These are phyloP conservation scores for Sebastes taczanowskii DNA, from an alignment of 2,797 vertebrate species.

Conservation along the genomic window DNA sequence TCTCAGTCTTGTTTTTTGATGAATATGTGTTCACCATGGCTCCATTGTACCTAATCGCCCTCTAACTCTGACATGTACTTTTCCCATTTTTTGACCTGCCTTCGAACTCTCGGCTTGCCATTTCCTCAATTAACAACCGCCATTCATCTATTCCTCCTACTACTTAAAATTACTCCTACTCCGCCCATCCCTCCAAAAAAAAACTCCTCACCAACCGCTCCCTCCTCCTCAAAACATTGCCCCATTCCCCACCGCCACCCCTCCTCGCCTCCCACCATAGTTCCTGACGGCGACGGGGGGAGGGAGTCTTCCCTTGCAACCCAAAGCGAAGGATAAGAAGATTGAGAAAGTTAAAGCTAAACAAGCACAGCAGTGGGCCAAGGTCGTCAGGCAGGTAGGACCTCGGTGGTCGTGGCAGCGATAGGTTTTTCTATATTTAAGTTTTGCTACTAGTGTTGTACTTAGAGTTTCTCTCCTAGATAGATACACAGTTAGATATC, in stretches of 20 bases:
- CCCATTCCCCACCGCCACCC: conserved; percentile 56
- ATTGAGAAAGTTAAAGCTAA: conserved; percentile 89
- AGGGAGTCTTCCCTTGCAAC: conserved; percentile 84
- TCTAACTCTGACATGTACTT: conserved; percentile 69
- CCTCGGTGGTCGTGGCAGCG: conserved; percentile 61
- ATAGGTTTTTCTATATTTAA: conserved; percentile 23
- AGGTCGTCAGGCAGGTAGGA: conserved; percentile 97
- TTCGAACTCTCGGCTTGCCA: conserved; percentile 65
- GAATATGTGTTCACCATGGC: conserved; percentile 26
- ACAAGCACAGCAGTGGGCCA: conserved; percentile 96
- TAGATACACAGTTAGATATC: not conserved
- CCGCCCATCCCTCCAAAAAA: conserved; percentile 28
- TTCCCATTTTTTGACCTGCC: conserved; percentile 58
- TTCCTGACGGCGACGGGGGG: conserved; percentile 91
- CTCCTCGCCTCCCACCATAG: conserved; percentile 81
- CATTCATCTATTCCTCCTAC: conserved; percentile 54
- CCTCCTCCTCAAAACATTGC: conserved; percentile 56
- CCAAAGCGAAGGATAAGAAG: conserved; percentile 85
- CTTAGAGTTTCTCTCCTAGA: conserved; percentile 10
- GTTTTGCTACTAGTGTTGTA: not conserved
- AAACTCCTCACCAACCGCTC: conserved; percentile 22
- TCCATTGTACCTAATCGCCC: conserved; percentile 21
- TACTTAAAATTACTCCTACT: conserved; percentile 54
- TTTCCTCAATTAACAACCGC: conserved; percentile 65
- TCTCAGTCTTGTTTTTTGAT: conserved; percentile 32